phyloP scores from a whole-genome alignment of 2,797 vertebrate species.

The Apogon hyalosoma region DNA sequence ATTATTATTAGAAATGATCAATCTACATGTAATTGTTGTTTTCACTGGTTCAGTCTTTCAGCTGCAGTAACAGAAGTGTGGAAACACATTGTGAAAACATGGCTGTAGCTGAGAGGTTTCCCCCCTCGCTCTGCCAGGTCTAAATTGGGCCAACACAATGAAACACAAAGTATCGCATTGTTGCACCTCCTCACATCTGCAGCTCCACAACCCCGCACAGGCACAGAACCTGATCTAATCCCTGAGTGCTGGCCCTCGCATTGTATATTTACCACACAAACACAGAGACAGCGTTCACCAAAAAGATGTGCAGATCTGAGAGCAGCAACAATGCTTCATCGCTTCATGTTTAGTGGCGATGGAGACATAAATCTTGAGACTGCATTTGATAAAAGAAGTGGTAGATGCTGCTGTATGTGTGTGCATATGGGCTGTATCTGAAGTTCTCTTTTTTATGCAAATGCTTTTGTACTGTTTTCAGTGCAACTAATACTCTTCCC shows the following conservation, averaged over 20 bases:
- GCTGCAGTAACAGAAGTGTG: conserved; percentile 1
- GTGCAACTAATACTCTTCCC: background rate
- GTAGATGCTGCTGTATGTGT: conserved; percentile 17
- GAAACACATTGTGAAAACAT: conserved; percentile 17
- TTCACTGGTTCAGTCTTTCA: background rate
- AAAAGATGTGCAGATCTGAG: conserved; percentile 33
- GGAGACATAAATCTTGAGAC: conserved; percentile 26
- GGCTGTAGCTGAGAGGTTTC: conserved; percentile 24
- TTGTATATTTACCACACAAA: conserved; percentile 34
- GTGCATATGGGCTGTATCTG: conserved; percentile 13
- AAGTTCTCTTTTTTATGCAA: conserved; percentile 2
- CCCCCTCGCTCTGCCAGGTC: conserved; percentile 28
- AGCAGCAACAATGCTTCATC: conserved; percentile 7
- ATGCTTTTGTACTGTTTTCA: conserved; percentile 6
- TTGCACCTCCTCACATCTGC: conserved; percentile 56
- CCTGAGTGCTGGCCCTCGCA: conserved; percentile 30
- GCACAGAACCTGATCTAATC: conserved; percentile 52
- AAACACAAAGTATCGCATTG: conserved; percentile 48
- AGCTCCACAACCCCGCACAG: conserved; percentile 32
- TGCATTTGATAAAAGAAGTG: conserved; percentile 32
- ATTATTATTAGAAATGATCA: no score
- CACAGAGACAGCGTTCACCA: conserved; percentile 27
- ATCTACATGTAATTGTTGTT: no score
- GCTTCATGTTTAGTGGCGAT: conserved; percentile 18
- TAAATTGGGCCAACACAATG: conserved; percentile 44